A percentile compares a stretch with the other conserved stretches of the same genome.
phyloP scores from a whole-genome alignment of 2,888 invertebrate genomes.

The Artemia sp. region DNA sequence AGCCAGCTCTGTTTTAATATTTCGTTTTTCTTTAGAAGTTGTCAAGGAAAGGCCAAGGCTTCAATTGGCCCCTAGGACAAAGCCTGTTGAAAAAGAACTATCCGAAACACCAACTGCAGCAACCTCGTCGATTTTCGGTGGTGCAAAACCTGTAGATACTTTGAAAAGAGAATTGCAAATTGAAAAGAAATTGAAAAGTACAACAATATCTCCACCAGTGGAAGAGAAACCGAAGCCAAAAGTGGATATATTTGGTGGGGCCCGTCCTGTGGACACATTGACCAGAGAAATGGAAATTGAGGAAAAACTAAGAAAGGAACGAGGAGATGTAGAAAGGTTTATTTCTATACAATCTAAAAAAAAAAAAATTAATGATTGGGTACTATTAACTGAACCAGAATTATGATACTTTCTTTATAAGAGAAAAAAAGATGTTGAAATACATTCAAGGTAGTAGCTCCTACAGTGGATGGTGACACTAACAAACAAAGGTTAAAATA shows the following conservation, averaged over 20 bases:
- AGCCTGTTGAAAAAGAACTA: slow-evolving; percentile 42
- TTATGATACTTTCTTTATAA: too few relatives aligned
- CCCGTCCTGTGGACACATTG: slow-evolving; percentile 84
- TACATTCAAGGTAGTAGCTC: too few relatives aligned
- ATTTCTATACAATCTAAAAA: too few relatives aligned
- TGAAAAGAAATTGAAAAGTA: slow-evolving; percentile 42
- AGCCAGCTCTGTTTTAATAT: neutral
- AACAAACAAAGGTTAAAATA: too few relatives aligned
- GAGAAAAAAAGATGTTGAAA: too few relatives aligned
- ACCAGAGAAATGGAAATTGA: slow-evolving; percentile 79
- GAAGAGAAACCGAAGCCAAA: slow-evolving; percentile 13
- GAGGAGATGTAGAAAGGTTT: slow-evolving; percentile 17
- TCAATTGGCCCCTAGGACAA: slow-evolving; percentile 59
- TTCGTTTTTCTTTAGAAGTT: slow-evolving; percentile 33
- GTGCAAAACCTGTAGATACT: slow-evolving; percentile 85
- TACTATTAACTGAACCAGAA: too few relatives aligned
- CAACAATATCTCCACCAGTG: neutral
- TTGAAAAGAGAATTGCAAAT: slow-evolving; percentile 75
- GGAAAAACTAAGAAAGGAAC: slow-evolving; percentile 43
- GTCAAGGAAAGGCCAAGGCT: slow-evolving; percentile 57
- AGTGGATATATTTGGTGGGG: slow-evolving; percentile 48
- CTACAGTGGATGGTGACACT: too few relatives aligned
- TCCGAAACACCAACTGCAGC: slow-evolving; percentile 36
- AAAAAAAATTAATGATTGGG: too few relatives aligned
- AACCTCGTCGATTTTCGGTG: slow-evolving; percentile 66